Base-by-base conservation (phyloP, 2,888 invertebrate species). In the Leptothorax acervorum region DNA sequence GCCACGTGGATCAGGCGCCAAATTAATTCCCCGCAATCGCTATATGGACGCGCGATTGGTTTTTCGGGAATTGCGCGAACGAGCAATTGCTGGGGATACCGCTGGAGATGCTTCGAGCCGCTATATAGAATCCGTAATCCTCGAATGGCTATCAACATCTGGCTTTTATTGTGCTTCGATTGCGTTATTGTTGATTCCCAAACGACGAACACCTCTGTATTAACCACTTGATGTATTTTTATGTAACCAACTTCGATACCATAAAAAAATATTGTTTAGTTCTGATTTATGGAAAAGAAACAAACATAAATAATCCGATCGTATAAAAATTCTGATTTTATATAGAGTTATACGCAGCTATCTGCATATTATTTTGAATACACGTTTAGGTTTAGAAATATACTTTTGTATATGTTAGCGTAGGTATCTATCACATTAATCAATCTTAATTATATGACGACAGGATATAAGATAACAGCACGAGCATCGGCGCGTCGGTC, bases 361-460 rank as follows among this genome's bases (percentile, higher is more conserved):
- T 66, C 15, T 28, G 8, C 15, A 28, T 66, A 28, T 65, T 23
- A 65, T 66, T 23, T 55, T 70, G n/a, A 12, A 8, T 42, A 18
- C 2, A 9, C n/a, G 9, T 23, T 57, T 73, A 18, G 5, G 15
- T 23, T 57, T 73, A 18, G 15, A 45, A 0, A 60, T n/a, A 74
- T 31, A 31, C 8, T 62, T 62, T 42, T 31, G n/a, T 57, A 48
- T 9, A 15, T 66, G 9, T 28, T 18, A 60, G 18, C 42, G 1
- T 11, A 23, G 23, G 23, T 23, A 48, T 68, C 66, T 48, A 68
- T 68, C 48, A 31, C 23, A 23, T 62, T n/a, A 31, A 75, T 62
- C 74, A 39, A 62, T 75, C 35, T 75, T 75, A 75, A 75, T 55
- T 62, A 62, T 28, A 45, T 62, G 31, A n/a, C 48, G 74, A 60